These are phyloP conservation scores for Germaria angustata DNA, from an alignment of 2,888 invertebrate genomes.

Conservation along the genomic window DNA sequence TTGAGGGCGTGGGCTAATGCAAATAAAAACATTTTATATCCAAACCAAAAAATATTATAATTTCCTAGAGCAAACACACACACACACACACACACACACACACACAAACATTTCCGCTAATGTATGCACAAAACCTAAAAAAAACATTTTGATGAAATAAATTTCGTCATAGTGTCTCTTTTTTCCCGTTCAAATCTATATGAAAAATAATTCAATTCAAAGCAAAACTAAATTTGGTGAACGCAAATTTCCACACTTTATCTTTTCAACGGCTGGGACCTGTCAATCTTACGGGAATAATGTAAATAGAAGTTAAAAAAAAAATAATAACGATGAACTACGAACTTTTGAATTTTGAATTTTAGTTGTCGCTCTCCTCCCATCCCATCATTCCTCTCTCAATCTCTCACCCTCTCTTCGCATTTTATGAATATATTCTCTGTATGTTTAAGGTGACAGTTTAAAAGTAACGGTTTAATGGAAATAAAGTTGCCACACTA, in stretches of 20 bases:
- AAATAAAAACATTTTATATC: constrained; percentile 40
- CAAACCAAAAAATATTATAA: constrained; percentile 47
- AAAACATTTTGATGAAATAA: constrained; percentile 71
- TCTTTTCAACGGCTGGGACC: constrained; percentile 22
- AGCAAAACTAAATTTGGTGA: constrained; percentile 70
- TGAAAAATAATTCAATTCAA: constrained; percentile 33
- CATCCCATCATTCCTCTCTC: neutral
- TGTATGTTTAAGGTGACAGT: constrained; percentile 32
- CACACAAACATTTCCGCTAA: constrained; percentile 4
- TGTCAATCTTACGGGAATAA: constrained; percentile 57
- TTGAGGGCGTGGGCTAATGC: constrained; percentile 78
- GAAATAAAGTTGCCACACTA: constrained; percentile 30
- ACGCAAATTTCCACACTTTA: constrained; percentile 39
- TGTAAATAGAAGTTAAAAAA: constrained; percentile 19
- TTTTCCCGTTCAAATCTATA: neutral
- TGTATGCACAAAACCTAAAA: constrained; percentile 49
- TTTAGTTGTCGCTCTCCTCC: neutral
- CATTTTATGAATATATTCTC: too few species aligned
- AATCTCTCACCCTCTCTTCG: neutral
- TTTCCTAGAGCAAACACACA: constrained; percentile 51
- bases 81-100: too few species aligned
- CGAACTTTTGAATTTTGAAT: constrained; percentile 52
- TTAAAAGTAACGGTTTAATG: constrained; percentile 43
- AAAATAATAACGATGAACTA: constrained; percentile 49
- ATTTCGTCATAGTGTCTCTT: constrained; percentile 74